Conservation (phyloP, 2,797 vertebrate species). For the Scarus forsteni region DNA sequence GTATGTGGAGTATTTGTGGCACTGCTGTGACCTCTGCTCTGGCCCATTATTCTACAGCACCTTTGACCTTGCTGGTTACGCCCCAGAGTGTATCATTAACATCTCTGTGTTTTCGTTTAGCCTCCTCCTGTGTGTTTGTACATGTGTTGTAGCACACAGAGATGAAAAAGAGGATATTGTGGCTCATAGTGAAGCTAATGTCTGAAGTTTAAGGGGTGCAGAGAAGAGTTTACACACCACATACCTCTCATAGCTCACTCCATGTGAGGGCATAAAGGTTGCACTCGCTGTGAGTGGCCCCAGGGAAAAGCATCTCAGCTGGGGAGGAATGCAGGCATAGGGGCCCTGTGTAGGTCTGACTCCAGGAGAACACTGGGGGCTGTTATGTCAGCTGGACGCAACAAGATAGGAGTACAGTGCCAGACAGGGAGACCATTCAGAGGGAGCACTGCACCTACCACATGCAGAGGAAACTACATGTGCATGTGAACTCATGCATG, state of each 20-base stretch:
- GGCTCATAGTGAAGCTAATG: slow-evolving; percentile 40
- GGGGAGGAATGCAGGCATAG: slow-evolving; percentile 75
- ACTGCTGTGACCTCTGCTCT: slow-evolving; percentile 43
- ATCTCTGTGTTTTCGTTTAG: slow-evolving; percentile 37
- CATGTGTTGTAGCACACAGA: slow-evolving; percentile 25
- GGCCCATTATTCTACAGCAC: slow-evolving; percentile 54
- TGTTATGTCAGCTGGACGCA: slow-evolving; percentile 77
- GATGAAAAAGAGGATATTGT: slow-evolving; percentile 36
- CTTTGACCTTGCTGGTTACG: slow-evolving; percentile 56
- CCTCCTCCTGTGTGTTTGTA: slow-evolving; percentile 20
- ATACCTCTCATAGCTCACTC: slow-evolving; percentile 72
- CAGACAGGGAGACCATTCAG: slow-evolving; percentile 51
- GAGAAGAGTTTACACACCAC: slow-evolving; percentile 52
- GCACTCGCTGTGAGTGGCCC: slow-evolving; percentile 54
- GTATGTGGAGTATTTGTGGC: slow-evolving; percentile 53
- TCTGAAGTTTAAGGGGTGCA: slow-evolving; percentile 27
- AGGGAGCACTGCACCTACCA: slow-evolving; percentile 18
- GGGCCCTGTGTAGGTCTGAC: slow-evolving; percentile 53
- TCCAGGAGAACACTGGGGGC: slow-evolving; percentile 65
- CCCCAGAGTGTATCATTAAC: slow-evolving; percentile 57
- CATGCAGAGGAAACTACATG: slow-evolving; percentile 18
- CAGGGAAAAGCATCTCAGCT: slow-evolving; percentile 66
- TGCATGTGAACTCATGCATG: slow-evolving; percentile 28
- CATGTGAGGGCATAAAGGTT: slow-evolving; percentile 66
- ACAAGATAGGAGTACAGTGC: slow-evolving; percentile 33